Percentiles rank a stretch among this genome's conserved stretches.
Evolutionary conservation across 2,888 invertebrate genomes (phyloP).

Genomic region (Drosophila pseudotakahashii): DNA sequence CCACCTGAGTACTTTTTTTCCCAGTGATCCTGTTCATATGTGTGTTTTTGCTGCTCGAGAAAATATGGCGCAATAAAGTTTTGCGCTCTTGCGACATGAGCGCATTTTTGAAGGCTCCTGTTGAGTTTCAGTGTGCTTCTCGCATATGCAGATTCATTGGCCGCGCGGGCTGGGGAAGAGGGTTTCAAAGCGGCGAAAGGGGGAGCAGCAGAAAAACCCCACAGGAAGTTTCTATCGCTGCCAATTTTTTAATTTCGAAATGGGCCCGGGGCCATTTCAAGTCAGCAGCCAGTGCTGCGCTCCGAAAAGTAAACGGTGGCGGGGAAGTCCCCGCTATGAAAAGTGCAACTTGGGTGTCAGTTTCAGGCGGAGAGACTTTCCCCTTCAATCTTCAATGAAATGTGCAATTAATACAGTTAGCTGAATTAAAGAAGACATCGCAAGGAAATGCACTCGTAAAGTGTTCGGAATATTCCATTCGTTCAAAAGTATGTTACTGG

Average conservation of each 20-base stretch:
- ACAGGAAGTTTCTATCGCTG: conserved; percentile 45
- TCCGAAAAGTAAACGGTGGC: conserved; percentile 13
- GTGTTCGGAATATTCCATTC: no score
- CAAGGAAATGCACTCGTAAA: not conserved
- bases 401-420: not conserved
- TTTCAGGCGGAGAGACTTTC: no score
- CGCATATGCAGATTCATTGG: conserved; percentile 28
- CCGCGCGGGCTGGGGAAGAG: not conserved
- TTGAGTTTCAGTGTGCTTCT: conserved; percentile 42
- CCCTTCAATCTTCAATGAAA: not conserved
- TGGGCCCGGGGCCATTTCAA: conserved; percentile 58
- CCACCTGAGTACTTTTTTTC: not conserved
- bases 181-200: not conserved
- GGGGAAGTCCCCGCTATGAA: not conserved
- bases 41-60: conserved; percentile 27
- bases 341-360: no score
- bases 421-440: not conserved
- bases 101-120: conserved; percentile 72
- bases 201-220: not conserved
- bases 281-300: conserved; percentile 40
- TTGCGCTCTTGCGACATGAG: conserved; percentile 62
- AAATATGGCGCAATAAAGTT: conserved; percentile 53
- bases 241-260: conserved; percentile 71
- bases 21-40: conserved; percentile 12
- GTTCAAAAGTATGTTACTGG: no score